These are phyloP conservation scores for Pseudochirops corinnae DNA, from an alignment of 2,797 vertebrate genomes.

Conservation along the genomic window DNA sequence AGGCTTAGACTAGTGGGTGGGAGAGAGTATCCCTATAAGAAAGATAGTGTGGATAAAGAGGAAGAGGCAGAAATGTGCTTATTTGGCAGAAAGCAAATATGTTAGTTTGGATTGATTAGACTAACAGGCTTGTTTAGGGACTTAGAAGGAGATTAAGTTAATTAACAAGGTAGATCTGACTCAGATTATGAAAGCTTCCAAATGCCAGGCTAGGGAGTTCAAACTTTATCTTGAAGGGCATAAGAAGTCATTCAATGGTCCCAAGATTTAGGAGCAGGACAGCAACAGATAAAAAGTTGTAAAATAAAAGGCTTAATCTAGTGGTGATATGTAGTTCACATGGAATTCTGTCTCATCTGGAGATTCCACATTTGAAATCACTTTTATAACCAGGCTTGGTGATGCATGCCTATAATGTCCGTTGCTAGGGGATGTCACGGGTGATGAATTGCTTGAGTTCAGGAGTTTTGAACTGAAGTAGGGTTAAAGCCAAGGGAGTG, in stretches of 20 bases:
- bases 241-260: background rate
- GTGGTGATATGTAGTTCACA: background rate
- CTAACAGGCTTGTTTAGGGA: background rate
- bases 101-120: background rate
- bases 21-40: background rate
- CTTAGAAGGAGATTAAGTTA: background rate
- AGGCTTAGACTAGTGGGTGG: background rate
- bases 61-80: background rate
- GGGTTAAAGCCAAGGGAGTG: background rate
- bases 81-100: background rate
- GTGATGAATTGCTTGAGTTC: background rate
- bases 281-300: background rate
- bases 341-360: background rate
- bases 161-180: background rate
- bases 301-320: background rate
- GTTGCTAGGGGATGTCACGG: background rate
- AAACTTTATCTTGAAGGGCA: conserved; percentile 5
- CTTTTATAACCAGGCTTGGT: background rate
- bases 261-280: background rate
- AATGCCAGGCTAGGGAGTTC: background rate
- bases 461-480: background rate
- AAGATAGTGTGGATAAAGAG: background rate
- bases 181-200: conserved; percentile 5
- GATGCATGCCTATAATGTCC: background rate
- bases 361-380: background rate